phyloP scores from a whole-genome alignment of 2,888 invertebrate species.

The Pseudococcus jackbeardsleyi region DNA sequence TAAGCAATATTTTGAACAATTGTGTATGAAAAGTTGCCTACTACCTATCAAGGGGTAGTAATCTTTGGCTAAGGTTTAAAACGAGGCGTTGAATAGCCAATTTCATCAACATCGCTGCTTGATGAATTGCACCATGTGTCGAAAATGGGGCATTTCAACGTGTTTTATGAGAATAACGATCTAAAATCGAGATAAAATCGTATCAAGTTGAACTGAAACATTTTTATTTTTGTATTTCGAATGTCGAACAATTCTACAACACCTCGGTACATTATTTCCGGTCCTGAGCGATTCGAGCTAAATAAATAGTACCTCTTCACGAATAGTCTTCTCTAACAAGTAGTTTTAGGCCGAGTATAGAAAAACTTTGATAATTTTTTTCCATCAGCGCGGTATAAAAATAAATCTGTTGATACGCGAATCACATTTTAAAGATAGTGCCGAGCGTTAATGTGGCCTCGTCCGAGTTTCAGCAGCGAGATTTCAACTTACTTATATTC shows the following conservation, averaged over 20 bases:
- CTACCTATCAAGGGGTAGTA: not conserved
- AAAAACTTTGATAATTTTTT: conserved; percentile 47
- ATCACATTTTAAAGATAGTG: conserved; percentile 38
- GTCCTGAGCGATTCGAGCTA: not conserved
- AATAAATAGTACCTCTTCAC: conserved; percentile 7
- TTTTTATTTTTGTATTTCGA: too few species aligned
- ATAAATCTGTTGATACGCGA: conserved; percentile 45
- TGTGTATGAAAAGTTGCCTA: not conserved
- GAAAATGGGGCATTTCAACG: too few species aligned
- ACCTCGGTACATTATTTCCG: conserved; percentile 21
- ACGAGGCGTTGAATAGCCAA: not conserved
- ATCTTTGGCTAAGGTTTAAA: not conserved
- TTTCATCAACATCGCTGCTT: too few species aligned
- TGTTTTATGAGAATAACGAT: too few species aligned
- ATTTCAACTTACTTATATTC: conserved; percentile 43
- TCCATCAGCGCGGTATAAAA: conserved; percentile 41
- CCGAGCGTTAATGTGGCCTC: conserved; percentile 26
- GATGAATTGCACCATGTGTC: too few species aligned
- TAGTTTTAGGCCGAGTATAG: conserved; percentile 32
- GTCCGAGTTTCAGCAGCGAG: conserved; percentile 17
- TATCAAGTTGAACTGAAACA: too few species aligned
- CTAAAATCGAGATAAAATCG: too few species aligned
- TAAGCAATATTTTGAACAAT: not conserved
- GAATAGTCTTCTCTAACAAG: conserved; percentile 31
- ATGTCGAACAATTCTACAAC: not conserved